Base-by-base conservation (phyloP, 1,140 invertebrate genomes). In the Anastrepha obliqua region DNA sequence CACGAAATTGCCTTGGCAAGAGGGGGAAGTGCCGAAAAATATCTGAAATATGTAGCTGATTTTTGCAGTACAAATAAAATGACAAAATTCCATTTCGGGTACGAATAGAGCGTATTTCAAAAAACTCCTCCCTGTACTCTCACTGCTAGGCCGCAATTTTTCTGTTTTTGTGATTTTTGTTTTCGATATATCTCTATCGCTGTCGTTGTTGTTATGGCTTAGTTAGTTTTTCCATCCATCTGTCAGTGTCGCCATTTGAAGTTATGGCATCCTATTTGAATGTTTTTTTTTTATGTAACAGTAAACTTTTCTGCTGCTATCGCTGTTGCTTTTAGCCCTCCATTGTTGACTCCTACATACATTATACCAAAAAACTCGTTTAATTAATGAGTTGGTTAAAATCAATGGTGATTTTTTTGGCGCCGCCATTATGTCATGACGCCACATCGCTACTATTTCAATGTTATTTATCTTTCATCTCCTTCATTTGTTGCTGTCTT, bases 351-450 rank as follows among this genome's bases (percentile, higher is more conserved):
- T 74, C 70, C 13, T 70, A 15, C n/a, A 67, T 20, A 20, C 1
- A 62, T 62, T 62, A 13, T 55, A 55, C 51, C 8, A 17, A 62
- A 15, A 62, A 62, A 55, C 3, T 3, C 42, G 44, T 81, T 81
- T 81, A 81, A 81, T 81, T 81, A 81, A 81, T 81, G 74, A 81
- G 74, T 81, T 55, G 74, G 74, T 81, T 81, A 81, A 81, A 81
- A 55, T 81, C 74, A 81, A 81, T 81, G 74, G 74, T 55, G 51
- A 29, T 51, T 81, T 81, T 81, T 81, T 55, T n/a, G 74, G 74
- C 74, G 74, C 74, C 74, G 7, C n/a, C 55, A 55, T 81, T 81
- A 81, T 51, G 74, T 20, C 44, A 81, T 81, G 74, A 81, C 47
- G 47, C 74, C 47, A 81, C 20, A 58, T 58, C 20, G 74, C 74